A percentile compares a stretch with the other conserved stretches of the same genome.
These are phyloP conservation scores for Chironomus striatipennis DNA, from an alignment of 1,140 invertebrate species.

Conservation along the genomic window DNA sequence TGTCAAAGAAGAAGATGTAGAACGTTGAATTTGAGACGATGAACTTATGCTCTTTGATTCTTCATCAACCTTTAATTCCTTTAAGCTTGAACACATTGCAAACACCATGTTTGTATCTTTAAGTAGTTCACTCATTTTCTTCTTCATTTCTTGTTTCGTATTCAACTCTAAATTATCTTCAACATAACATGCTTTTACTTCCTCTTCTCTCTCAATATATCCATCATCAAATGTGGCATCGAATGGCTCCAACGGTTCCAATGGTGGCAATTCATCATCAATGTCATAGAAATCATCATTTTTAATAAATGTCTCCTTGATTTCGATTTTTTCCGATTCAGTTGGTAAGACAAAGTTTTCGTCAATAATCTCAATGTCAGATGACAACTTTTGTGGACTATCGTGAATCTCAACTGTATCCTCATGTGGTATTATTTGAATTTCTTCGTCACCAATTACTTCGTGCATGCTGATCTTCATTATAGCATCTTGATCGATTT, in stretches of 20 bases:
- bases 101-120: constrained; percentile 25
- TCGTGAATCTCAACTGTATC: not conserved
- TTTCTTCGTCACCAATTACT: not conserved
- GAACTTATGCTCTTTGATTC: not conserved
- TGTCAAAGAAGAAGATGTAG: not conserved
- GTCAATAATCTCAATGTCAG: not conserved
- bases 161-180: not conserved
- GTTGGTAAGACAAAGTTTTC: not conserved
- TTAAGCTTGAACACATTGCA: constrained; percentile 30
- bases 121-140: constrained; percentile 29
- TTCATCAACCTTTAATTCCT: constrained; percentile 27
- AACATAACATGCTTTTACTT: constrained; percentile 26
- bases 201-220: not conserved
- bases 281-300: constrained; percentile 20
- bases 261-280: constrained; percentile 32
- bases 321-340: not conserved
- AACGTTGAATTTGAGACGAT: constrained; percentile 5
- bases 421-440: not conserved
- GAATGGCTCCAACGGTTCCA: constrained; percentile 32
- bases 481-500: constrained; percentile 5
- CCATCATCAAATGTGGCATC: not conserved
- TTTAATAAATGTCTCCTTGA: not conserved
- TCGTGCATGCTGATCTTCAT: constrained; percentile 7
- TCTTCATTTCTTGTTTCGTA: constrained; percentile 34
- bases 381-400: not conserved